Base-by-base conservation (phyloP, 64 coral and sea anemone species). In the Porites lutea region DNA sequence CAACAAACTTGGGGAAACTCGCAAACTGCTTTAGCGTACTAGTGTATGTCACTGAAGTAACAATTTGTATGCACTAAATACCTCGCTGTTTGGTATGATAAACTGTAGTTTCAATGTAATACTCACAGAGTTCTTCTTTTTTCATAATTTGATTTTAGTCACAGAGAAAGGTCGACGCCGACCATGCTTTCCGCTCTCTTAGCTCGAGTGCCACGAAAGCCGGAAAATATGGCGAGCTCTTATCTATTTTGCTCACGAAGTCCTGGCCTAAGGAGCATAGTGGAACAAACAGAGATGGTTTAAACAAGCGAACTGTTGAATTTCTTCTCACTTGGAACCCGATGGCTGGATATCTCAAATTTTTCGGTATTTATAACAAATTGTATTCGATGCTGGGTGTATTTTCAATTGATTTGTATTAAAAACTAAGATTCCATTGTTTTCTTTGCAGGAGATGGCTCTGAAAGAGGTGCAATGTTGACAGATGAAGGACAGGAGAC, bases 301-400 rank as follows among this genome's bases (percentile, higher is more conserved):
- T 84, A 61, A 19, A 84, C 7, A 45, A 18, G 65, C 8, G 18
- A 3, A 69, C 62, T 21, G 81, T 84, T 8, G 46, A 84, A 7
- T 67, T 84, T 84, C 81, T 84, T 51, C 81, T 84, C 15, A 51
- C 81, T 4, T 84, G 81, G 81, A 84, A 84, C 6, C 46, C 81
- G n/a, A 84, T 84, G 81, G 10, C 63, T 52, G 81, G 63, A 84
- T 84, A 84, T 8, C 18, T 84, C 59, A 44, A 47, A 3, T 82
- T 82, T 15, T 82, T 64, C 48, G 59, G 59, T 82, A 76, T 49
- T 44, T 14, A 13, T 74, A 3, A 49, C 2, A n/a, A n/a, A n/a
- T n/a, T n/a, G n/a, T n/a, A n/a, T n/a, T n/a, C n/a, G n/a, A n/a
- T n/a, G n/a, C n/a, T n/a, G n/a, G n/a, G n/a, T n/a, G n/a, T n/a